These are phyloP conservation scores for Ectemnius lituratus DNA, from an alignment of 2,888 invertebrate species.

Conservation along the genomic window DNA sequence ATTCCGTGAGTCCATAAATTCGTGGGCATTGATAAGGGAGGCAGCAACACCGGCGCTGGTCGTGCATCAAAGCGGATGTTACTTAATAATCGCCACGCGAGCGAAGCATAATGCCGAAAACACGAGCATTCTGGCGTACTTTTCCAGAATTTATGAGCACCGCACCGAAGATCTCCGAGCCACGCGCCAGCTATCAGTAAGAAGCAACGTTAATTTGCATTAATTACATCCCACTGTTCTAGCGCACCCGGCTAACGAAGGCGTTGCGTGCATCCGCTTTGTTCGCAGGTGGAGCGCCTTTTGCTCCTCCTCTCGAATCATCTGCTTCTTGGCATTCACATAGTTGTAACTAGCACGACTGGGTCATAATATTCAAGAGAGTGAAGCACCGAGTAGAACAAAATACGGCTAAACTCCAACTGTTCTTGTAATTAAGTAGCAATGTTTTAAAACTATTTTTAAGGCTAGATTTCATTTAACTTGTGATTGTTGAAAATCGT, in stretches of 20 bases:
- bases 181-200: conserved; percentile 1
- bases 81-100: background rate
- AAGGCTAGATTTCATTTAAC: no score
- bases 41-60: no score
- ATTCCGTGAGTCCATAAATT: background rate
- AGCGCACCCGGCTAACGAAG: conserved; percentile 32
- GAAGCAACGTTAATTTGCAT: conserved; percentile 41
- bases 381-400: no score
- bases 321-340: background rate
- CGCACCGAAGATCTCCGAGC: conserved; percentile 1
- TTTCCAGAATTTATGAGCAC: conserved; percentile 29
- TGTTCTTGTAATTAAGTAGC: no score
- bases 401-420: no score
- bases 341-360: no score
- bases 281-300: conserved; percentile 20
- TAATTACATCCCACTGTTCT: conserved; percentile 44
- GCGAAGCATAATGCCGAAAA: conserved; percentile 13
- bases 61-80: background rate
- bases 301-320: background rate
- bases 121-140: conserved; percentile 1
- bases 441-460: no score
- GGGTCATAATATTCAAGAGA: no score
- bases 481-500: no score
- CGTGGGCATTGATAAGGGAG: background rate
- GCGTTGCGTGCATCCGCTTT: conserved; percentile 36